Percentiles rank a stretch among this genome's conserved stretches.
phyloP scores from a whole-genome alignment of 2,113 vertebrate genomes.

The Larimichthys polyactis region DNA sequence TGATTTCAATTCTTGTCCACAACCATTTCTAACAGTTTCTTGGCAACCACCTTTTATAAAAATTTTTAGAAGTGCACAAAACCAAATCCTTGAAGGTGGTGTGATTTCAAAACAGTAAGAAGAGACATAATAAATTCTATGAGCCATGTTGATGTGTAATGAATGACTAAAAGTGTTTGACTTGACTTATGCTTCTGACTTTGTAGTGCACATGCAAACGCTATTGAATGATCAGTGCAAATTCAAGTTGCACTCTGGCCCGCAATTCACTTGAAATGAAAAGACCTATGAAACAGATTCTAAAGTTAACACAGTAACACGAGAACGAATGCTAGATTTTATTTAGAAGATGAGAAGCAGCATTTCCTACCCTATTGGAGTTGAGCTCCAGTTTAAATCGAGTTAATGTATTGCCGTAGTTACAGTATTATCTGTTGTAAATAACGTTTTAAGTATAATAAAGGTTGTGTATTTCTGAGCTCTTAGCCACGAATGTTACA shows the following conservation, averaged over 20 bases:
- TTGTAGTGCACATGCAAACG: not conserved
- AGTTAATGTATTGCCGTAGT: not conserved
- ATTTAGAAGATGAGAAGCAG: not conserved
- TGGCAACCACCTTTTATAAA: conserved; percentile 52
- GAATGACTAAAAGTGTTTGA: conserved; percentile 5
- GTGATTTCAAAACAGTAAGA: conserved; percentile 17
- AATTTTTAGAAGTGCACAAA: conserved; percentile 14
- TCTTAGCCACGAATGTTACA: not conserved
- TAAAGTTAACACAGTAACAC: not conserved
- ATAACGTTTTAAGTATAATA: not conserved
- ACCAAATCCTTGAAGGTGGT: conserved; percentile 10
- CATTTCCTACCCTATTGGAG: not conserved
- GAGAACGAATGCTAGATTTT: not conserved
- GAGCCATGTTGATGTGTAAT: conserved; percentile 18
- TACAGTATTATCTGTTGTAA: not conserved
- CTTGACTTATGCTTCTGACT: conserved; percentile 12
- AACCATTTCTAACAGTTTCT: conserved; percentile 36
- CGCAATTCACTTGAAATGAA: not conserved
- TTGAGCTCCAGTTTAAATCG: not conserved
- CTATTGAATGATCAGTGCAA: not conserved
- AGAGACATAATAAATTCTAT: not conserved
- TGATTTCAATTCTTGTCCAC: not conserved
- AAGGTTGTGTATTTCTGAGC: not conserved
- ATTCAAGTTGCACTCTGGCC: not conserved
- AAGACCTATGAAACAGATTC: not conserved